A percentile compares a stretch with the other conserved stretches of the same genome.
Conservation (phyloP, 2,113 vertebrate species). For the Cnemophilus loriae region DNA sequence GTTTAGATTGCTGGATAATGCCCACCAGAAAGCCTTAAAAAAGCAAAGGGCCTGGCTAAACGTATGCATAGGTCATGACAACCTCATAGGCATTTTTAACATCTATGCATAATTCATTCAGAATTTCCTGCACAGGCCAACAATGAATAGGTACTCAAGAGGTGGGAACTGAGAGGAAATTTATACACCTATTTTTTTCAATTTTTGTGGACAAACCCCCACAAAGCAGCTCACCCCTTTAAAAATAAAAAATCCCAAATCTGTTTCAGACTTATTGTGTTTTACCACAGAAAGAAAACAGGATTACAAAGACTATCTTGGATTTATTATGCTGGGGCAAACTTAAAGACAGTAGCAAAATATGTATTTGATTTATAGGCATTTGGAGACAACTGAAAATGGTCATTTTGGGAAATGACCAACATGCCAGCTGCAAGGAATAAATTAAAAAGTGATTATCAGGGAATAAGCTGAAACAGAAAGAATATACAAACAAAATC, state of each 20-base stretch:
- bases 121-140: background rate
- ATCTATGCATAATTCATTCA: background rate
- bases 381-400: background rate
- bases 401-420: background rate
- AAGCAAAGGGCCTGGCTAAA: background rate
- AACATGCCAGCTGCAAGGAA: background rate
- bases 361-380: background rate
- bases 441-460: background rate
- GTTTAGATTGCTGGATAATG: background rate
- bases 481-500: background rate
- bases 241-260: background rate
- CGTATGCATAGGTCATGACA: background rate
- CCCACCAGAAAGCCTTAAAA: background rate
- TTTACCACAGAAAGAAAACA: background rate
- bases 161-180: background rate
- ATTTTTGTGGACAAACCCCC: background rate
- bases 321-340: background rate
- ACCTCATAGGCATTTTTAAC: background rate
- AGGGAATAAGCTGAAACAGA: background rate
- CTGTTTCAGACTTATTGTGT: background rate
- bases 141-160: background rate
- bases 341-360: background rate
- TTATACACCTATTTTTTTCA: background rate
- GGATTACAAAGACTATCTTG: background rate
- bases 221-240: background rate